These are phyloP conservation scores for Myiopsitta monachus DNA, from an alignment of 2,113 vertebrate species.

Conservation along the genomic window DNA sequence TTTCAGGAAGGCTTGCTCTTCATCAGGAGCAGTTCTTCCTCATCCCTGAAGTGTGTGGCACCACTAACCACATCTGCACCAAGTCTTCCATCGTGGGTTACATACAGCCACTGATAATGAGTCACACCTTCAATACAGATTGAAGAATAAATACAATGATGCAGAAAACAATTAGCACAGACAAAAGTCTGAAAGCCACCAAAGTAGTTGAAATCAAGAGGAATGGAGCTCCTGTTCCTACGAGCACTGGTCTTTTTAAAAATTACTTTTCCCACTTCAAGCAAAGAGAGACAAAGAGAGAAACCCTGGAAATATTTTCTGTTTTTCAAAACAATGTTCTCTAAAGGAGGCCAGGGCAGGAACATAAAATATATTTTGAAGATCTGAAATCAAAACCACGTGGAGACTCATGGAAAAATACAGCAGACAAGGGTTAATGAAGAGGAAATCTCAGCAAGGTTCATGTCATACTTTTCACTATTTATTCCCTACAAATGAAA, in stretches of 20 bases:
- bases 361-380: constrained; percentile 9
- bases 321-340: not conserved
- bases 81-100: not conserved
- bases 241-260: rapidly evolving
- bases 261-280: not conserved
- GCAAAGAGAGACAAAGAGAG: not conserved
- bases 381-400: constrained; percentile 25
- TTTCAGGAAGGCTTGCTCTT: not conserved
- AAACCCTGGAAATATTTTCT: not conserved
- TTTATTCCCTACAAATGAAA: not conserved
- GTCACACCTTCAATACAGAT: not conserved
- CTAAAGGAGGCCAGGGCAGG: not conserved
- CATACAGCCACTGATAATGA: not conserved
- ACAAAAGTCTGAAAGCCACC: not conserved
- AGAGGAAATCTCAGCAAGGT: not conserved
- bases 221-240: not conserved
- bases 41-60: not conserved
- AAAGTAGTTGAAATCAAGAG: not conserved
- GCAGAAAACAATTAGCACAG: not conserved
- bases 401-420: not conserved
- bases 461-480: not conserved
- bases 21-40: rapidly evolving
- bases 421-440: not conserved
- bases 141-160: not conserved
- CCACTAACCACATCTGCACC: rapidly evolving